Percentiles rank a stretch among this genome's conserved stretches.
phyloP scores from a whole-genome alignment of 2,113 vertebrate species.

The Semicossyphus pulcher region DNA sequence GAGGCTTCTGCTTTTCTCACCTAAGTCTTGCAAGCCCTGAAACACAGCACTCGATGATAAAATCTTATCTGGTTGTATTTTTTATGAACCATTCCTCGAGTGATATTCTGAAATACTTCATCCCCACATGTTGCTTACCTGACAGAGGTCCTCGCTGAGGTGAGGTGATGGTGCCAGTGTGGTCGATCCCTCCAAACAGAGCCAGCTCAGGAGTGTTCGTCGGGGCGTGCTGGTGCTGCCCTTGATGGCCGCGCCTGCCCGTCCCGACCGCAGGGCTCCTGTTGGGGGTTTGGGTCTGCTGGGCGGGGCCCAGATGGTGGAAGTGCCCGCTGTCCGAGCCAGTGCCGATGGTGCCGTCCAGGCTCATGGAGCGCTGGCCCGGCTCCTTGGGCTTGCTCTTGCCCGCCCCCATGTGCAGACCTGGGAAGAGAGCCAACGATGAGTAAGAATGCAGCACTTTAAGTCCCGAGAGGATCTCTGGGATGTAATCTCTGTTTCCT shows the following conservation, averaged over 20 bases:
- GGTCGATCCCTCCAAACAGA: constrained; percentile 93
- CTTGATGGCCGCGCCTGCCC: constrained; percentile 83
- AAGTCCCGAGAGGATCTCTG: neutral
- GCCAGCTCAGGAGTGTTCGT: constrained; percentile 83
- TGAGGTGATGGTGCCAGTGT: constrained; percentile 86
- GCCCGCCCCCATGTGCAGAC: constrained; percentile 91
- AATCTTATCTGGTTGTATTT: no score
- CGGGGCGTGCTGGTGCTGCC: constrained; percentile 80
- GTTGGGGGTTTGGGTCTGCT: constrained; percentile 89
- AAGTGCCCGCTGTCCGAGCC: constrained; percentile 82
- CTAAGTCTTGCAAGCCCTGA: no score
- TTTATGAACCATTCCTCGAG: no score
- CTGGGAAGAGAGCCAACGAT: constrained; percentile 60
- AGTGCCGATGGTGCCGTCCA: constrained; percentile 87
- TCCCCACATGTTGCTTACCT: constrained; percentile 72
- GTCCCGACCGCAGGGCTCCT: constrained; percentile 85
- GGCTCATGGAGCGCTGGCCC: constrained; percentile 93
- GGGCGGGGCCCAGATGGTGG: constrained; percentile 81
- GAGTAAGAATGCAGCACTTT: constrained; percentile 22
- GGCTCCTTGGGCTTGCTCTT: constrained; percentile 97
- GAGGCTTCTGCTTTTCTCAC: no score
- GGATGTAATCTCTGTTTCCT: neutral
- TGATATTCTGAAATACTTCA: no score
- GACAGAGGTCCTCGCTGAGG: constrained; percentile 86
- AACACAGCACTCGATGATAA: no score